Evolutionary conservation across 2,113 vertebrate genomes (phyloP), one percentile per base, ranked within the genome.

Genomic region (Mugil cephalus): DNA sequence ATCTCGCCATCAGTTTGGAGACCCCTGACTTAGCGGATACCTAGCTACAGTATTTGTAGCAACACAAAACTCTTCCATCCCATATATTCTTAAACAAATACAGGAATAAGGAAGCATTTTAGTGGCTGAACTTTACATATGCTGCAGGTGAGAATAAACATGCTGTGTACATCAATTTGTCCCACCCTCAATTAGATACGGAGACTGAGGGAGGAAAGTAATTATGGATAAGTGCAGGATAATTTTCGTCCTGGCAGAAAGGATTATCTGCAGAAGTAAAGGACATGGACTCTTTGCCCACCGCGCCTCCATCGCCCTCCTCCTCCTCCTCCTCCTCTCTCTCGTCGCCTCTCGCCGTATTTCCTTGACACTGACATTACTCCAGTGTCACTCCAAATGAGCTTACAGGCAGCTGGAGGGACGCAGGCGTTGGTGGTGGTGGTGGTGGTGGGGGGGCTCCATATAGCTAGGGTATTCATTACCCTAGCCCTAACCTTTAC

Each of bases 401-500:
- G 91, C 91, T 92, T 90, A 92, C 91, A 89, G 91, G 88, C 91
- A 92, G 91, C 87, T 92, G 82, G 76, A 84, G 90, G 87, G 85
- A 74, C 79, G 84, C 80, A 89, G 84, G 87, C 88, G 82, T 58
- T 17, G 75, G n/a, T n/a, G n/a, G n/a, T n/a, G n/a, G n/a, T n/a
- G n/a, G n/a, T n/a, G n/a, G n/a, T n/a, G n/a, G n/a, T n/a, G n/a
- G n/a, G n/a, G 81, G 66, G 82, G 87, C 87, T 89, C 88, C 80
- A 77, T 86, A 92, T 81, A 91, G 86, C 84, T 66, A 56, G 76
- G 77, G 83, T 91, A 89, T 89, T 93, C 91, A 93, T 93, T 93
- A 93, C 91, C 91, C 91, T 91, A 83, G 87, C 79, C 82, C 67
- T 92, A 91, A 94, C 93, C 93, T 93, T 93, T 93, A 91, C 92